Conservation (phyloP, 2,797 vertebrate genomes). For the Erpetoichthys calabaricus region DNA sequence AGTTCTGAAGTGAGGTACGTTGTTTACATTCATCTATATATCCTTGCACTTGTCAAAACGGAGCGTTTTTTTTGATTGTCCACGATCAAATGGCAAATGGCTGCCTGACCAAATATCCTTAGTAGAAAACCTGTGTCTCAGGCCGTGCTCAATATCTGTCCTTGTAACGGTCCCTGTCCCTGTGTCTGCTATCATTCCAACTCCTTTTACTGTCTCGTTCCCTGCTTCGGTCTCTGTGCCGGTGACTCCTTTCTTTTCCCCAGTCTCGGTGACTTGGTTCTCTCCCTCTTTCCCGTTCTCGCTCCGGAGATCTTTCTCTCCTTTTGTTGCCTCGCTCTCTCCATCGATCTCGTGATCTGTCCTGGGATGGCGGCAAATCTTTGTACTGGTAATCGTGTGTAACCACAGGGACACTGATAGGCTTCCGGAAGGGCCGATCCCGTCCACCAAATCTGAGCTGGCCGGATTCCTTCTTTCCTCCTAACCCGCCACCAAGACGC, state of each 20-base stretch:
- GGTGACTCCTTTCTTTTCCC: slow-evolving; percentile 43
- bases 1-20: too few relatives aligned
- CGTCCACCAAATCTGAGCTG: slow-evolving; percentile 88
- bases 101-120: too few relatives aligned
- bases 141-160: neutral
- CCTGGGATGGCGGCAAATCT: slow-evolving; percentile 17
- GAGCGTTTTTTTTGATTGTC: too few relatives aligned
- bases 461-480: slow-evolving; percentile 90
- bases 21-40: too few relatives aligned
- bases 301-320: slow-evolving; percentile 38
- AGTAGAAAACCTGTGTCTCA: too few relatives aligned
- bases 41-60: too few relatives aligned
- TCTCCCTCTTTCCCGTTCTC: slow-evolving; percentile 37
- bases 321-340: slow-evolving; percentile 33
- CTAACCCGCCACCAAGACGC: slow-evolving; percentile 78
- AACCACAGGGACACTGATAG: slow-evolving; percentile 63
- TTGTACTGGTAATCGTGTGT: slow-evolving; percentile 29
- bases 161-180: slow-evolving; percentile 13
- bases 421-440: slow-evolving; percentile 86
- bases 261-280: slow-evolving; percentile 41
- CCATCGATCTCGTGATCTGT: slow-evolving; percentile 24
- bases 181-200: slow-evolving; percentile 33
- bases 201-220: slow-evolving; percentile 45
- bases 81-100: too few relatives aligned
- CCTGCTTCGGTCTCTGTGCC: slow-evolving; percentile 49